A percentile compares a stretch with the other conserved stretches of the same genome.
Evolutionary conservation across 2,888 invertebrate genomes (phyloP).

Genomic region (Pyrrhopygopsis socrates): DNA sequence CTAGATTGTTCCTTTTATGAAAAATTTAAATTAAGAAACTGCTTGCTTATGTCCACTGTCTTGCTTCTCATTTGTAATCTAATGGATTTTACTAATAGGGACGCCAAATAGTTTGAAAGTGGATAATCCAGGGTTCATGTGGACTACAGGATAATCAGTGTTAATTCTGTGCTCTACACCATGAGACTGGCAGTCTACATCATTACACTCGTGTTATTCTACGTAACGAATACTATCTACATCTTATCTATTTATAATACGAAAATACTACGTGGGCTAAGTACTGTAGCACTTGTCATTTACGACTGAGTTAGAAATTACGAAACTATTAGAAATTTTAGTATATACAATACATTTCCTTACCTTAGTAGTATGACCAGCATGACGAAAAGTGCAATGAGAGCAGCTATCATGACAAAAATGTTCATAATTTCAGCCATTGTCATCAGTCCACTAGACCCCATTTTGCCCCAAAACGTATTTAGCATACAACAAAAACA

Average conservation of each 20-base stretch:
- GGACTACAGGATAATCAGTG: too few species aligned
- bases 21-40: too few species aligned
- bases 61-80: too few species aligned
- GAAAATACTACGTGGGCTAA: slow-evolving; percentile 9
- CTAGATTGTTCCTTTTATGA: too few species aligned
- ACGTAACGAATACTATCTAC: not conserved
- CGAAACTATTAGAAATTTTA: not conserved
- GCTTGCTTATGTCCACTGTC: too few species aligned
- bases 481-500: slow-evolving; percentile 88
- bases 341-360: too few species aligned
- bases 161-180: too few species aligned
- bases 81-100: too few species aligned
- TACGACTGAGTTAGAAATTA: not conserved
- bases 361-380: slow-evolving; percentile 97
- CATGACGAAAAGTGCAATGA: slow-evolving; percentile 97
- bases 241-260: slow-evolving; percentile 8
- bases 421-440: slow-evolving; percentile 98
- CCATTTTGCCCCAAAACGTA: slow-evolving; percentile 88
- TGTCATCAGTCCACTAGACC: slow-evolving; percentile 95
- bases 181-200: not conserved
- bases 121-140: too few species aligned
- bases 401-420: slow-evolving; percentile 97
- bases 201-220: not conserved
- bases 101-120: too few species aligned
- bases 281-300: not conserved